Evolutionary conservation across 2,888 invertebrate species (phyloP).

Genomic region (Hydrotaea diabolus): DNA sequence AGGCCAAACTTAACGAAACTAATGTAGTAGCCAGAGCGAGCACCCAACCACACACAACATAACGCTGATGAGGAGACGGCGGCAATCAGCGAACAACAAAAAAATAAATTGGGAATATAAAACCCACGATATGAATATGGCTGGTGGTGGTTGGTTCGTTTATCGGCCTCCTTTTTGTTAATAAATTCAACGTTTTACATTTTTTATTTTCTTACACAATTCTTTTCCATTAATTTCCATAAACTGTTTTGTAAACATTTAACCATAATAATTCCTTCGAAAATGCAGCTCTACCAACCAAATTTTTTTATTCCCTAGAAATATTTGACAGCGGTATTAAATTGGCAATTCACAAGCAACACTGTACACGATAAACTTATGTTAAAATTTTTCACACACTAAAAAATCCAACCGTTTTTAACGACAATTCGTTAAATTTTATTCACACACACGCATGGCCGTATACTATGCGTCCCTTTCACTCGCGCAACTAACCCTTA

Average conservation of each 20-base stretch:
- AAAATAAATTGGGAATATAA: slow-evolving; percentile 47
- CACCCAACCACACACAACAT: slow-evolving; percentile 23
- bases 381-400: slow-evolving; percentile 63
- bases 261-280: slow-evolving; percentile 15
- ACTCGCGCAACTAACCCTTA: background rate
- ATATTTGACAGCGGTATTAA: slow-evolving; percentile 24
- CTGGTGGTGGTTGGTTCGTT: slow-evolving; percentile 35
- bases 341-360: slow-evolving; percentile 63
- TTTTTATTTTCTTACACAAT: slow-evolving; percentile 46
- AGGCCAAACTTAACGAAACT: slow-evolving; percentile 69
- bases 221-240: slow-evolving; percentile 10
- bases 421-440: slow-evolving; percentile 38
- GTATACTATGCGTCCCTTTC: background rate
- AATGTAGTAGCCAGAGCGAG: slow-evolving; percentile 12
- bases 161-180: slow-evolving; percentile 1
- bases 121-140: slow-evolving; percentile 58
- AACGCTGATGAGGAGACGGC: background rate
- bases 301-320: slow-evolving; percentile 18
- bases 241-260: background rate
- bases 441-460: background rate
- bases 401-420: slow-evolving; percentile 67
- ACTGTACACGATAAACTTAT: slow-evolving; percentile 60
- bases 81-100: slow-evolving; percentile 9
- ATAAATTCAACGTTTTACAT: slow-evolving; percentile 31
- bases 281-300: slow-evolving; percentile 56